Conservation (phyloP, 2,113 vertebrate species). For the Platycercus adscitus region DNA sequence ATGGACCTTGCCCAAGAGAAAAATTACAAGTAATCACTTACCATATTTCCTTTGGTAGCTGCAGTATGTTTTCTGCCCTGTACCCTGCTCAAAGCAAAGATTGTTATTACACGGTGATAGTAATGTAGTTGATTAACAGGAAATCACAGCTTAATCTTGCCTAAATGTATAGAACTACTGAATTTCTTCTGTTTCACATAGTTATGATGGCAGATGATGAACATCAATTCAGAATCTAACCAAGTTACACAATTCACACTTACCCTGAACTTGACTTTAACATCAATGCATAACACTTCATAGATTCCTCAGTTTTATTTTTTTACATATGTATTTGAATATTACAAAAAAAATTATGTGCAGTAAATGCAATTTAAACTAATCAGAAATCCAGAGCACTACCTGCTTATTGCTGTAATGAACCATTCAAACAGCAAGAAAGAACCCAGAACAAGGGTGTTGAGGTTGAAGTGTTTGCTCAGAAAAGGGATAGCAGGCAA, state of each 20-base stretch:
- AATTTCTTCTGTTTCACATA: neutral
- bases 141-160: neutral
- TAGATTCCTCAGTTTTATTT: neutral
- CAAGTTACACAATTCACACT: neutral
- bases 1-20: neutral
- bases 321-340: neutral
- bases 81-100: neutral
- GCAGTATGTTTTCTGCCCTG: neutral
- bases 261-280: neutral
- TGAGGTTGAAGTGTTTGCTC: neutral
- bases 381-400: neutral
- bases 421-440: neutral
- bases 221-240: constrained; percentile 2
- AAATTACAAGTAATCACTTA: neutral
- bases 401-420: neutral
- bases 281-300: neutral
- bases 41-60: neutral
- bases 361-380: neutral
- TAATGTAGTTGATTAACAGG: neutral
- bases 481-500: neutral
- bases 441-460: neutral
- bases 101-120: neutral
- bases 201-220: neutral
- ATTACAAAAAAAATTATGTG: neutral
- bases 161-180: neutral